Evolutionary conservation across 2,888 invertebrate species (phyloP).

Genomic region (Oxystoma pomonae): DNA sequence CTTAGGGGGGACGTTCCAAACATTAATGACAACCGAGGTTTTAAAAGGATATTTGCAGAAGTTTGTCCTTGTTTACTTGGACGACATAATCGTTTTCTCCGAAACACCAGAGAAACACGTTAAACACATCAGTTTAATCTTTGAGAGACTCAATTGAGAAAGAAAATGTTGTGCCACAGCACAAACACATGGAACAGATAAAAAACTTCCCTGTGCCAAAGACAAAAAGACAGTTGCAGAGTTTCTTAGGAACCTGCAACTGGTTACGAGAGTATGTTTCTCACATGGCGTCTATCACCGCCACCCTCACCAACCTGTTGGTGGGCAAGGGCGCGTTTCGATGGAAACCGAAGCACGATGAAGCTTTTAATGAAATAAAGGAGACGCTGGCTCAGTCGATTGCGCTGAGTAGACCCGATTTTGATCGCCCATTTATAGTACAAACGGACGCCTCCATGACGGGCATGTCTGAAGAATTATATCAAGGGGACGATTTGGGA

Average conservation of each 20-base stretch:
- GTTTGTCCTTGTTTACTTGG: constrained; percentile 31
- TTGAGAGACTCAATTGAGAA: neutral
- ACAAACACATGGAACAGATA: neutral
- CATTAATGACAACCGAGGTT: constrained; percentile 13
- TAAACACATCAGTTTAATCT: constrained; percentile 3
- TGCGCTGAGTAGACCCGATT: neutral
- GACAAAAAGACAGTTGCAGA: constrained; percentile 9
- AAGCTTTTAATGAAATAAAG: constrained; percentile 7
- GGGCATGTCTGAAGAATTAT: constrained; percentile 4
- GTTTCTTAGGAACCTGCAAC: constrained; percentile 6
- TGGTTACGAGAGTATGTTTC: constrained; percentile 9
- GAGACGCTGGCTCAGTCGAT: neutral
- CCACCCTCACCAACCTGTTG: constrained; percentile 1
- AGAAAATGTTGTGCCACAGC: neutral
- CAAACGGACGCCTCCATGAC: constrained; percentile 5
- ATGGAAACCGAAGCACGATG: neutral
- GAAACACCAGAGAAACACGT: neutral
- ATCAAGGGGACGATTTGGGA: neutral
- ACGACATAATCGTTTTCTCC: constrained; percentile 28
- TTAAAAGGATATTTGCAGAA: constrained; percentile 12
- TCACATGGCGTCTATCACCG: neutral
- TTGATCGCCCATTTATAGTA: neutral
- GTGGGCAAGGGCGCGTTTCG: neutral
- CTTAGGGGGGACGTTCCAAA: constrained; percentile 17
- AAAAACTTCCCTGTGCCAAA: neutral